A percentile compares a stretch with the other conserved stretches of the same genome.
Evolutionary conservation across 1,140 invertebrate species (phyloP).

Genomic region (Harlomillsia oculata): DNA sequence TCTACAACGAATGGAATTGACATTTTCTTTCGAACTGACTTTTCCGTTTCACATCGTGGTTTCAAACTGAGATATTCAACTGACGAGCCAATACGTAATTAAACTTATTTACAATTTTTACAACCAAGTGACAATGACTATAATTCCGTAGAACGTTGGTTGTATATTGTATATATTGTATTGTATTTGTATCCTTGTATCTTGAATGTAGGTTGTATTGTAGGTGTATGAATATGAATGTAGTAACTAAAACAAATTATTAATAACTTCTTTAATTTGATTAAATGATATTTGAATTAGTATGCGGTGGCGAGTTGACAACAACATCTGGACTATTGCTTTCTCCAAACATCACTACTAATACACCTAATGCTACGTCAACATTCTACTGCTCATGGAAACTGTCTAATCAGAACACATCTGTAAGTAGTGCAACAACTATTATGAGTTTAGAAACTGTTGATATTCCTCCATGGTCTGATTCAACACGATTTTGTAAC

Average conservation of each 20-base stretch:
- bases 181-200: no score
- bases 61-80: slow-evolving; percentile 54
- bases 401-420: not conserved
- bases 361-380: slow-evolving; percentile 22
- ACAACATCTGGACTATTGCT: not conserved
- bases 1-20: slow-evolving; percentile 36
- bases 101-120: not conserved
- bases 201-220: no score
- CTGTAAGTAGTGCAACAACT: slow-evolving; percentile 10
- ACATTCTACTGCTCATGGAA: slow-evolving; percentile 13
- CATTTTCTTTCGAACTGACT: slow-evolving; percentile 47
- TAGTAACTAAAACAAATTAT: no score
- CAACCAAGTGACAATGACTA: no score
- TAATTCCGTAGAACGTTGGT: no score
- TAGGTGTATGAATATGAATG: no score
- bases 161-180: no score
- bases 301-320: slow-evolving; percentile 1
- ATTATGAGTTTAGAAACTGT: slow-evolving; percentile 14
- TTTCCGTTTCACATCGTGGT: slow-evolving; percentile 46
- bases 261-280: no score
- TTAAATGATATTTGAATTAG: not conserved
- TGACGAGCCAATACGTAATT: slow-evolving; percentile 45
- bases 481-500: no score
- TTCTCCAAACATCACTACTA: not conserved
- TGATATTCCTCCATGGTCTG: slow-evolving; percentile 15